Percentiles rank a stretch among this genome's conserved stretches.
Evolutionary conservation across 2,113 vertebrate genomes (phyloP).

Genomic region (Microcebus ravelobensis): DNA sequence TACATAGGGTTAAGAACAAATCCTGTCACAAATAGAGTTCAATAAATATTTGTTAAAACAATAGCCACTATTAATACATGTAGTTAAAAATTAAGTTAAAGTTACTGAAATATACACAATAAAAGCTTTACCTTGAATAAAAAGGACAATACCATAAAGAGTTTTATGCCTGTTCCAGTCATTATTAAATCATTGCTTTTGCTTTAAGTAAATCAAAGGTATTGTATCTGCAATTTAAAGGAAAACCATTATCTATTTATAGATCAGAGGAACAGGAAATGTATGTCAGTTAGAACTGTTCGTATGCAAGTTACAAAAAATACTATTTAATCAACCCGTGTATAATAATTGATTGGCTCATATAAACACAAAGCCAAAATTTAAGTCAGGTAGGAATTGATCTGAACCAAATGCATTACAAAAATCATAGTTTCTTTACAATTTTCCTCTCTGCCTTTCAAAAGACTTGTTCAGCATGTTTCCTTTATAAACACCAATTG

Average conservation of each 20-base stretch:
- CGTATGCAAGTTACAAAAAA: not conserved
- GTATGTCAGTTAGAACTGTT: not conserved
- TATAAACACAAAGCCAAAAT: not conserved
- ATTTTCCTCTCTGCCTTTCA: not conserved
- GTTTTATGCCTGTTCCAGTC: not conserved
- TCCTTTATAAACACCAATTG: not conserved
- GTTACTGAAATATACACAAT: not conserved
- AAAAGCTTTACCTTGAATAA: not conserved
- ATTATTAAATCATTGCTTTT: not conserved
- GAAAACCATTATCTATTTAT: not conserved
- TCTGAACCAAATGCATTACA: not conserved
- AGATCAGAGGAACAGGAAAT: not conserved
- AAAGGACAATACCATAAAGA: not conserved
- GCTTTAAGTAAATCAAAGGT: not conserved
- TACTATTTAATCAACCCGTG: not conserved
- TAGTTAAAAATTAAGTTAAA: not conserved
- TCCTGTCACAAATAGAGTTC: not conserved
- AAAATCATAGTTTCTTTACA: not conserved
- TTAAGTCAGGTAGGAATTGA: not conserved
- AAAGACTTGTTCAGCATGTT: not conserved
- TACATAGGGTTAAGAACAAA: not conserved
- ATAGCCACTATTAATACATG: not conserved
- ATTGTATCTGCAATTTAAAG: not conserved
- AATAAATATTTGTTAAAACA: not conserved
- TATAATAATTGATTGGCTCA: not conserved